A percentile compares a stretch with the other conserved stretches of the same genome.
Evolutionary conservation across 2,113 vertebrate species (phyloP).

Genomic region (Tylochromis polylepis): DNA sequence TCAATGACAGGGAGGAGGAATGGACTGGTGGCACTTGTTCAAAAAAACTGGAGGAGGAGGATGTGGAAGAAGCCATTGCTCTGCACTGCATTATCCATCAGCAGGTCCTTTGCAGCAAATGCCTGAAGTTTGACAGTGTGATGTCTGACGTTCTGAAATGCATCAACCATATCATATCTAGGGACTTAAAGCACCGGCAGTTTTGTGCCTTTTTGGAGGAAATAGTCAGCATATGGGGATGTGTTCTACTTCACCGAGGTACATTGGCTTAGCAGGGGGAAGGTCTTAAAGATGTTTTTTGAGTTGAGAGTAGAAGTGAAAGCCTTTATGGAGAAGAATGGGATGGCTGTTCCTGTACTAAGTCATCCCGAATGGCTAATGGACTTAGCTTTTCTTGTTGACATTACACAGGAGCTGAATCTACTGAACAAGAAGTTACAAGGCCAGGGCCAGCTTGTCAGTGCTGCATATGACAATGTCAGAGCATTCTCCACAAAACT

Average conservation of each 20-base stretch:
- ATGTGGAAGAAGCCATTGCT: not conserved
- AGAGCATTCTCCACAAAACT: not conserved
- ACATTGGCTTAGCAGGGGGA: not conserved
- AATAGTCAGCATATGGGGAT: not conserved
- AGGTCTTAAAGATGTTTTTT: not conserved
- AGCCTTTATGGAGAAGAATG: not conserved
- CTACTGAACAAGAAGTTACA: not conserved
- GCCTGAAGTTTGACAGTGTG: fast-evolving
- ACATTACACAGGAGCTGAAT: not conserved
- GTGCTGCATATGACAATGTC: not conserved
- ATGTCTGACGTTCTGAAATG: fast-evolving
- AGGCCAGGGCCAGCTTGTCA: not conserved
- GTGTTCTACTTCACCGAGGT: not conserved
- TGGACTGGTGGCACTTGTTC: too few relatives aligned
- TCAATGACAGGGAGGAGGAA: too few relatives aligned
- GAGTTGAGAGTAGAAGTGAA: not conserved
- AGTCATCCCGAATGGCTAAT: fast-evolving
- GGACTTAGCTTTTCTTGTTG: too few relatives aligned
- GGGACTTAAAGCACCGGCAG: fast-evolving
- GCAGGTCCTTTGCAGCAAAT: fast-evolving
- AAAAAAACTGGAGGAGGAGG: not conserved
- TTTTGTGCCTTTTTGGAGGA: not conserved
- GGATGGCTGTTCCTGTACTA: not conserved
- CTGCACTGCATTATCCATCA: not conserved
- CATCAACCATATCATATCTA: not conserved